Evolutionary conservation across 2,797 vertebrate genomes (phyloP), one percentile per base, ranked within the genome.

Genomic region (Hippoglossus hippoglossus): DNA sequence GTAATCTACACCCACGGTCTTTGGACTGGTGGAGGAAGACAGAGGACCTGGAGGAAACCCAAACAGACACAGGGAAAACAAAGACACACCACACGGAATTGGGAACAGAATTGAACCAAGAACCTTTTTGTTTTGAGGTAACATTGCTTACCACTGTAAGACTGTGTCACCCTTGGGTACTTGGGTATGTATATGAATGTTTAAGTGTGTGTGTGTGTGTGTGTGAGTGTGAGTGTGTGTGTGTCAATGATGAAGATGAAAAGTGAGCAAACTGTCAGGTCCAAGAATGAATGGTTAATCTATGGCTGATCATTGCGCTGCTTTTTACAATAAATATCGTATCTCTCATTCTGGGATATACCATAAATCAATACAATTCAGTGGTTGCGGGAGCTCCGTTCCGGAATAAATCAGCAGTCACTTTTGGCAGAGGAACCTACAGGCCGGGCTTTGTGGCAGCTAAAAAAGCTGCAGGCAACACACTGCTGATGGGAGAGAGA

Each of bases 401-500:
- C 68, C 67, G 75, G 69, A 76, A 81, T 82, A 86, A 80, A 85
- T 89, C 79, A 86, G 71, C 78, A 77, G 74, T 68, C 47, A 53
- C 36, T 63, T 85, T 80, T 53, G 41, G 65, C 11, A 47, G 49
- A 74, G 65, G 25, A 78, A 83, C 61, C 75, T 57, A 62, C 55
- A 85, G 69, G 68, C 76, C 62, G 81, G 81, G 55, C 61, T 90
- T 84, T 80, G 69, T 68, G 60, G 80, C 73, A 62, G 79, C 73
- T 52, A 28, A 68, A 78, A 75, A 77, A 77, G 81, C 86, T 81
- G 9, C 66, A 85, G 82, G 88, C 80, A 80, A 84, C 49, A 56
- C 56, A 72, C 58, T 58, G 75, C 77, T 87, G 90, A 91, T 80
- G 81, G 73, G 63, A 74, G 71, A 65, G 61, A 88, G 77, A 89